These are phyloP conservation scores for Abramis brama DNA, from an alignment of 2,113 vertebrate genomes.

Conservation along the genomic window DNA sequence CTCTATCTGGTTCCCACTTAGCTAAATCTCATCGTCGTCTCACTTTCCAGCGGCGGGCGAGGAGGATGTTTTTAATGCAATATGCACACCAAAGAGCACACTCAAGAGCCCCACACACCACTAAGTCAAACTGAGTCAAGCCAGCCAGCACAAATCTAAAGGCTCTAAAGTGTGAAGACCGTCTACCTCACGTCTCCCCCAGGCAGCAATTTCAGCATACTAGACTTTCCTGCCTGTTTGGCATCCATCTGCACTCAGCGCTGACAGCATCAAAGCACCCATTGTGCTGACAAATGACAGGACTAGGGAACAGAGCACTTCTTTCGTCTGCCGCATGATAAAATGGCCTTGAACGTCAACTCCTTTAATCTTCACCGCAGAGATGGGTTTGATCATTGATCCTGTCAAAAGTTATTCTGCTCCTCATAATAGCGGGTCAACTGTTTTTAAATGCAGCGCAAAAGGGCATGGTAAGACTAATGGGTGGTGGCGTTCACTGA, in stretches of 20 bases:
- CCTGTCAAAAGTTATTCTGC: constrained; percentile 32
- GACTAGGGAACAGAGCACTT: constrained; percentile 20
- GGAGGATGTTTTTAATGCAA: constrained; percentile 28
- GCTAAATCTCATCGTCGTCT: neutral
- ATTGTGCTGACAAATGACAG: constrained; percentile 49
- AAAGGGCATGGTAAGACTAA: constrained; percentile 15
- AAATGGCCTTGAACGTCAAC: constrained; percentile 28
- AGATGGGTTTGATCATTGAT: constrained; percentile 48
- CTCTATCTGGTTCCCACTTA: neutral
- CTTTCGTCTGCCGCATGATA: constrained; percentile 13
- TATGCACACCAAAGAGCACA: constrained; percentile 30
- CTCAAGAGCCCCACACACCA: constrained; percentile 15
- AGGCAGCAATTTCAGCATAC: constrained; percentile 45
- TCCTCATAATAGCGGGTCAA: neutral
- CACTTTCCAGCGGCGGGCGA: neutral
- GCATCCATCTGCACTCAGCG: constrained; percentile 32
- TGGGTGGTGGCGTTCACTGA: neutral
- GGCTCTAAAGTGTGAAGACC: constrained; percentile 27
- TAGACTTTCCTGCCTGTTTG: constrained; percentile 28
- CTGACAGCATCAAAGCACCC: constrained; percentile 46
- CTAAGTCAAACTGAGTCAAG: constrained; percentile 32
- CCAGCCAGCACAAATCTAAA: constrained; percentile 43
- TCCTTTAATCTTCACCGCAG: constrained; percentile 48
- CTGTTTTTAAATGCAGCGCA: constrained; percentile 15
- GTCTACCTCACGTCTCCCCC: constrained; percentile 25